Conservation (phyloP, 2,888 invertebrate genomes). For the Sinhomidia bicolor region DNA sequence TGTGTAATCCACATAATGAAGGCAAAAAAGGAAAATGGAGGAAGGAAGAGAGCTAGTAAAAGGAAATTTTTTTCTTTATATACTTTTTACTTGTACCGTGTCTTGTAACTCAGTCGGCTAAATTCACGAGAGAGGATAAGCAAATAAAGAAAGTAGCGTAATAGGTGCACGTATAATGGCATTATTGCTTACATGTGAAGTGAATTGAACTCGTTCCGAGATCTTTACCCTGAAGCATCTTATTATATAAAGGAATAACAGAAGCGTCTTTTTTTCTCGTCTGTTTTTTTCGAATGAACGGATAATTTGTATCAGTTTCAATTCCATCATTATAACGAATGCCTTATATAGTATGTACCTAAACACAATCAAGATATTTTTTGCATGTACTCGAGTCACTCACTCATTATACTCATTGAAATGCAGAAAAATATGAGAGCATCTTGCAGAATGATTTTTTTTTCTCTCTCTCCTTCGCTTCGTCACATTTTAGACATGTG, state of each 20-base stretch:
- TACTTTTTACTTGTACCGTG: neutral
- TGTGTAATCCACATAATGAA: neutral
- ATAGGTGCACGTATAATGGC: neutral
- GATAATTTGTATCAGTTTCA: conserved; percentile 11
- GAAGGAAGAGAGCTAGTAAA: conserved; percentile 15
- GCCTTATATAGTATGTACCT: neutral
- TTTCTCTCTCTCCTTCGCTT: neutral
- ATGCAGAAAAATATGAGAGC: conserved; percentile 37
- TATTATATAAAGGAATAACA: neutral
- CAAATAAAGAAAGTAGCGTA: conserved; percentile 1
- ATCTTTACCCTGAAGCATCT: conserved; percentile 59
- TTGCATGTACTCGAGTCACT: conserved; percentile 2
- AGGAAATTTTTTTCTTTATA: no score
- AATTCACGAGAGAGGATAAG: conserved; percentile 28
- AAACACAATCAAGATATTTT: neutral
- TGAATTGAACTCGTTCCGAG: conserved; percentile 65
- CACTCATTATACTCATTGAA: conserved; percentile 52
- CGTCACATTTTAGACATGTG: conserved; percentile 13
- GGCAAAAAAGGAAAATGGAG: neutral
- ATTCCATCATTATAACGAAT: neutral
- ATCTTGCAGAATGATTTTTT: neutral
- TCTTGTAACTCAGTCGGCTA: conserved; percentile 17
- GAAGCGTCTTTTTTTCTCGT: neutral
- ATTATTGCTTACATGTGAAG: conserved; percentile 30
- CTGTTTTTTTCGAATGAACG: conserved; percentile 1